Evolutionary conservation across 2,113 vertebrate genomes (phyloP), one percentile per base, ranked within the genome.

Genomic region (Acinonyx jubatus): DNA sequence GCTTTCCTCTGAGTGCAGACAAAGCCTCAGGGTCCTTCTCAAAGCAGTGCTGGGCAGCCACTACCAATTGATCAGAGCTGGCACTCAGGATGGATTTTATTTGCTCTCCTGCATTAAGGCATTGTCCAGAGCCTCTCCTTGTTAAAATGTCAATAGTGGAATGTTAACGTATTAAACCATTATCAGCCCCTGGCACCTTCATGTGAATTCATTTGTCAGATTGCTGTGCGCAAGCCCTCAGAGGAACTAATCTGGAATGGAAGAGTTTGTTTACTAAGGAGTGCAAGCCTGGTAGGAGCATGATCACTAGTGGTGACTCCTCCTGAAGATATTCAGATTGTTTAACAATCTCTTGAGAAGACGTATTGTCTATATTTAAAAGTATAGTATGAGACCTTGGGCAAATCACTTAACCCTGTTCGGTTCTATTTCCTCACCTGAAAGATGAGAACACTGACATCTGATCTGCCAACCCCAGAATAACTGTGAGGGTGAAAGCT

Each of bases 81-180:
- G 48, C 93, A 33, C 48, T 85, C 57, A 4, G 81, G 21, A 82
- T n/a, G 15, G 66, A 82, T 83, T 89, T 78, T 91, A 36, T 93
- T 88, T 89, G 19, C 14, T 82, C 31, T 97, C 36, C 3, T 81
- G 69, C 13, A 81, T 69, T 55, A 23, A 82, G 55, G 48, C 89
- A 25, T 90, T 88, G 65, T 92, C 52, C 74, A 88, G 63, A 81
- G 89, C 23, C 52, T 92, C 61, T 89, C 19, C 85, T 55, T 93
- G 82, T 83, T 96, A 94, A 95, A 95, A 88, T 94, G 80, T 66
- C 89, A 89, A 76, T 89, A 57, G 65, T 83, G 45, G 57, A 96
- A 73, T 83, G 55, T 86, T 96, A 97, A 76, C 27, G 0, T 85
- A 95, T 78, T 88, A 95, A 96, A 57, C 38, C 41, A 61, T 80